Conservation (phyloP, 2,113 vertebrate genomes). For the Hyaena hyaena region DNA sequence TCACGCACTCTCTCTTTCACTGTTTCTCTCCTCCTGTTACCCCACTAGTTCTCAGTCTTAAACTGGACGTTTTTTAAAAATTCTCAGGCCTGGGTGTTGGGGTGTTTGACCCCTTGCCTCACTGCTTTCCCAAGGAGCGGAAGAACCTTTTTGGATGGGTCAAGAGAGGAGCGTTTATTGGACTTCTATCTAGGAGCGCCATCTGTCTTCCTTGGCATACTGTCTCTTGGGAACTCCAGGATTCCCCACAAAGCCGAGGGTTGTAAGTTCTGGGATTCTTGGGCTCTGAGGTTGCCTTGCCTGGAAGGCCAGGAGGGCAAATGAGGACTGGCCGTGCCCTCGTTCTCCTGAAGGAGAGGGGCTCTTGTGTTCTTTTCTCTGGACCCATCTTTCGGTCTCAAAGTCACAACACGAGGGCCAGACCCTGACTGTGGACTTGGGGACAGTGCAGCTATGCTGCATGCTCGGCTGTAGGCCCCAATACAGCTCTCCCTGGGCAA, state of each 20-base stretch:
- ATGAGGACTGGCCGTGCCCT: background rate
- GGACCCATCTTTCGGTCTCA: background rate
- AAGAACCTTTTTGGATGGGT: background rate
- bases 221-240: background rate
- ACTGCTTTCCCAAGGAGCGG: background rate
- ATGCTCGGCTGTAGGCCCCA: background rate
- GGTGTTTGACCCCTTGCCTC: background rate
- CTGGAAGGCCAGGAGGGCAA: background rate
- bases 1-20: background rate
- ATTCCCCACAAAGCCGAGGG: background rate
- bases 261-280: background rate
- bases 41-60: background rate
- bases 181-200: background rate
- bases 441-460: background rate
- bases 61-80: background rate
- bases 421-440: background rate
- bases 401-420: background rate
- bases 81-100: background rate
- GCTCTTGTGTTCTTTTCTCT: background rate
- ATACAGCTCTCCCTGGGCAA: background rate
- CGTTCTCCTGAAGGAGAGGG: background rate
- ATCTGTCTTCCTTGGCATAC: background rate
- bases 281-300: background rate
- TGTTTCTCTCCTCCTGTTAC: background rate
- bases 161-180: background rate